Base-by-base conservation (phyloP, 2,113 vertebrate genomes). In the Taurulus bubalis region DNA sequence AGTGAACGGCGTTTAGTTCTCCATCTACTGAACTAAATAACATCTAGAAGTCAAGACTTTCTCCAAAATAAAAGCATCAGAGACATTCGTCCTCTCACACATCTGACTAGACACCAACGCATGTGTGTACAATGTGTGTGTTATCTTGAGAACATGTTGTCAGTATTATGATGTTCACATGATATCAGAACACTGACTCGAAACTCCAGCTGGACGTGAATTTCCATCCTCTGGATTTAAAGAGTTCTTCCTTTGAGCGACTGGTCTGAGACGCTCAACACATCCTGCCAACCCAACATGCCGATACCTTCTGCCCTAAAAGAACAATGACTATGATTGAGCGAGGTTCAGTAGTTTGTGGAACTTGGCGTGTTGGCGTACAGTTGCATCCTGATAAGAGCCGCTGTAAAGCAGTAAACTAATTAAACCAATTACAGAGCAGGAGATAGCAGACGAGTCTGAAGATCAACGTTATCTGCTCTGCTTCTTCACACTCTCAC, bases 381-480 rank as follows among this genome's bases (percentile, higher is more conserved):
- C 51, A 55, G 51, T 24, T 11, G 10, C 1, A 4, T 28, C 16
- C 6, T 0, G 71, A 89, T 86, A 77, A 30, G 6, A 63, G 36
- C 8, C 0, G 47, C 69, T 16, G 36, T 73, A 63, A 85, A 81
- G 38, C 63, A 0, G 9, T 85, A 71, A 92, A 90, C 75, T 62
- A 0, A 90, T 86, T 87, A n/a, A 82, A 36, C 80, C 75, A 86
- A 84, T 88, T 87, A 78, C 14, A 65, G 6, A 34, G 14, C 0
- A 3, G 6, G 34, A 78, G 71, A 79, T 70, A 74, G 0, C n/a
- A 18, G 26, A 12, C 1, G 3, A 49, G 77, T 24, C 51, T 77
- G n/a, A 71, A 85, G 73, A 6, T 76, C 79, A 77, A 0, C n/a
- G 38, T 36, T 36, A 38, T 12, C 32, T 55, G 9, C 51, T 24